Conservation (phyloP, 2,888 invertebrate genomes). For the Chymomyza procnemis region DNA sequence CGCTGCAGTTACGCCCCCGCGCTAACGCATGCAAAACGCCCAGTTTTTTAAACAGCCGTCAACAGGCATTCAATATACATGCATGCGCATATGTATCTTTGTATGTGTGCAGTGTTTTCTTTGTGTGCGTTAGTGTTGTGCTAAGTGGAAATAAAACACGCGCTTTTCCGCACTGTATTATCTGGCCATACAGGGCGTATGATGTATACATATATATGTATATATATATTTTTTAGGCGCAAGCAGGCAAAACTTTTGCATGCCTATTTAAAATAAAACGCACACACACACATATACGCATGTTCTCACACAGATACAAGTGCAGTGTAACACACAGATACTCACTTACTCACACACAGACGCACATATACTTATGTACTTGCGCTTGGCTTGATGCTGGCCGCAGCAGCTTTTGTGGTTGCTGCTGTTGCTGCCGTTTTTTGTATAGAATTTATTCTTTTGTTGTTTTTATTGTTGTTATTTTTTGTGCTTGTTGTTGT, state of each 20-base stretch:
- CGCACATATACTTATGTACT: neutral
- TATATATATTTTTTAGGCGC: conserved; percentile 26
- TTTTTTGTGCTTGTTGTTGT: neutral
- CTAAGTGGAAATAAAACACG: conserved; percentile 73
- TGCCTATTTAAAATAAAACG: conserved; percentile 49
- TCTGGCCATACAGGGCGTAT: conserved; percentile 46
- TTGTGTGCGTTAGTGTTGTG: conserved; percentile 41
- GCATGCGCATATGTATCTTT: neutral
- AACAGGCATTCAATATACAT: conserved; percentile 65
- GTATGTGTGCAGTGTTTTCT: conserved; percentile 6
- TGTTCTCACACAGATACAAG: neutral
- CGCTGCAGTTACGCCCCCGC: conserved; percentile 4
- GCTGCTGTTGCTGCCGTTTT: neutral
- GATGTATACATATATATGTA: too few species aligned
- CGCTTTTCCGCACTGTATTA: conserved; percentile 65
- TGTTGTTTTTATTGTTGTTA: neutral
- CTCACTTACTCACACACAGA: neutral
- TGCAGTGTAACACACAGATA: neutral
- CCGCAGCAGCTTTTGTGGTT: neutral
- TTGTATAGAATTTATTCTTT: neutral
- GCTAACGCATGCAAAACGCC: neutral
- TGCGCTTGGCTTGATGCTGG: neutral
- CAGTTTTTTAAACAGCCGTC: conserved; percentile 59
- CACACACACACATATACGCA: neutral
- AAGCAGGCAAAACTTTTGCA: conserved; percentile 41